Evolutionary conservation across 2,888 invertebrate genomes (phyloP), one percentile per base, ranked within the genome.

Genomic region (Timema podura): DNA sequence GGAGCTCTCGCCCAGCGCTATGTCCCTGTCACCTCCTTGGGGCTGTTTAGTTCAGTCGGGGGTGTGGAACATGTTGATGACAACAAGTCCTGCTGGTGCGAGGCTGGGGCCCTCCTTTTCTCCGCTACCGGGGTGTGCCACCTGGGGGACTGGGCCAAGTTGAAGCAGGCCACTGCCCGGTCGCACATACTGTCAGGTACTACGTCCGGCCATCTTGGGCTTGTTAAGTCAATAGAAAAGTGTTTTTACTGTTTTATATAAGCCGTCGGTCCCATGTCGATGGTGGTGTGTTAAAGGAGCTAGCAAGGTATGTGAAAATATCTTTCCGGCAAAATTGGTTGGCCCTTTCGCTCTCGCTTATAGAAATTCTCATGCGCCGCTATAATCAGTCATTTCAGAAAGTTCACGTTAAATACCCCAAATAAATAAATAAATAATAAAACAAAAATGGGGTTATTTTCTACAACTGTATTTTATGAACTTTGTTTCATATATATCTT

Each of bases 41-140:
- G 65, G 10, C 66, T 64, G 8, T 61, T 68, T 13, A 69, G 61
- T 10, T 70, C 74, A 1, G 8, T 73, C n/a, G 66, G 72, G 47
- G 72, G 74, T 48, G 15, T 67, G 64, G 57, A 45, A 13, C 64
- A 67, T 67, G 65, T 67, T 10, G 74, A 68, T 16, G 68, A 69
- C 11, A 47, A 48, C 2, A 72, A 73, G 2, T 45, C 57, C 2
- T 16, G 73, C 44, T 79, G 81, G 79, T 71, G 79, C 15, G 79
- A 80, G 74, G 82, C 81, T 6, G 80, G 79, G 49, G 78, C 82
- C 0, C 71, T 82, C 46, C 64, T 81, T 7, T 67, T 83, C 74
- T 81, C 82, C 2, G 77, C 77, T 57, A 78, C 79, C 57, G 83
- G 83, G 0, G 79, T 83, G 2, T 81, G 79, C 70, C 81, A 78